These are phyloP conservation scores for Amia ocellicauda DNA, from an alignment of 2,113 vertebrate genomes.

Conservation along the genomic window DNA sequence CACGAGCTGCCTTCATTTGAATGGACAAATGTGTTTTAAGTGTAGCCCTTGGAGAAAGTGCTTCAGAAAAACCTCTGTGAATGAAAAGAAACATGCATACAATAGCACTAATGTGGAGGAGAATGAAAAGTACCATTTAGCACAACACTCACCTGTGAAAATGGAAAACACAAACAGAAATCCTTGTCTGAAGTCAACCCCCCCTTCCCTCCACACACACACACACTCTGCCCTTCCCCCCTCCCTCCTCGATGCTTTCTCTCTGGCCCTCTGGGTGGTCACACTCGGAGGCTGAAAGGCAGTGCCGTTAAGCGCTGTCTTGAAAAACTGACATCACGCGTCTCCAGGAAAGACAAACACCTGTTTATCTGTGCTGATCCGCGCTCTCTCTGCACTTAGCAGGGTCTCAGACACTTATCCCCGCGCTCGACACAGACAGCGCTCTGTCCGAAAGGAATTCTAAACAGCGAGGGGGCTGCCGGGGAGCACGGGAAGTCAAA, in stretches of 20 bases:
- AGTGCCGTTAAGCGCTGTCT: constrained; percentile 52
- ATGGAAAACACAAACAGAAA: constrained; percentile 16
- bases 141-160: constrained; percentile 34
- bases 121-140: constrained; percentile 14
- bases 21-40: too few species aligned
- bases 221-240: constrained; percentile 32
- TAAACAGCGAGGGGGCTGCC: not conserved
- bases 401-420: not conserved
- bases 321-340: constrained; percentile 59
- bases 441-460: not conserved
- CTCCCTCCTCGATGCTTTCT: constrained; percentile 49
- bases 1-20: too few species aligned
- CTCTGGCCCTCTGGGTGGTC: constrained; percentile 76
- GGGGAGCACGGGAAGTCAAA: not conserved
- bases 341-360: constrained; percentile 49
- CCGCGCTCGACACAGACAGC: not conserved
- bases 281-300: constrained; percentile 60
- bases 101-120: too few species aligned
- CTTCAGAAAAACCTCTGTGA: too few species aligned
- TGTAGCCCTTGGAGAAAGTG: too few species aligned
- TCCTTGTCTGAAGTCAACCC: not conserved
- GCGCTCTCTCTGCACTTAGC: constrained; percentile 6
- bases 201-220: not conserved
- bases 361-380: constrained; percentile 50
- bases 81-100: too few species aligned